phyloP scores from a whole-genome alignment of 2,113 vertebrate species.

The Phyllostomus hastatus region DNA sequence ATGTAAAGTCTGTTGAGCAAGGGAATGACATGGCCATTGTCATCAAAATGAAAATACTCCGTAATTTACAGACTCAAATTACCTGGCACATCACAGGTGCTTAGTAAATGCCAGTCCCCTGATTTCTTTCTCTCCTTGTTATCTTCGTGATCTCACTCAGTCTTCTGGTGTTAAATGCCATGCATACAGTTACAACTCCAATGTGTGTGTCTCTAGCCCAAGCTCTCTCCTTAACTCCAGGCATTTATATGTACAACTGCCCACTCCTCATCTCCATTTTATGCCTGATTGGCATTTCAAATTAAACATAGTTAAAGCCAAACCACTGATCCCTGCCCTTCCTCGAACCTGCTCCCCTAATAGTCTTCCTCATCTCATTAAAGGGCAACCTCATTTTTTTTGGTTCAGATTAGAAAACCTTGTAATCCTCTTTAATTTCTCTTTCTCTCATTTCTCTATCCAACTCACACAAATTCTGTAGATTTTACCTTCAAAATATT shows the following conservation, averaged over 20 bases:
- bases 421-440: not conserved
- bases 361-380: not conserved
- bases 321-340: not conserved
- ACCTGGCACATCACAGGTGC: not conserved
- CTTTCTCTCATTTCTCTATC: not conserved
- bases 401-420: not conserved
- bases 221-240: not conserved
- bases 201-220: not conserved
- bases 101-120: not conserved
- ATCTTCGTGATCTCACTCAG: not conserved
- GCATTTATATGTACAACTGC: not conserved
- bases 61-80: not conserved
- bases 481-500: not conserved
- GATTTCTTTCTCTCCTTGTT: not conserved
- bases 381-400: not conserved
- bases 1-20: not conserved
- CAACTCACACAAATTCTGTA: not conserved
- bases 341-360: not conserved
- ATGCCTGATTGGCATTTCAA: not conserved
- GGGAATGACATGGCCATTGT: not conserved
- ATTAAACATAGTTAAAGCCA: not conserved
- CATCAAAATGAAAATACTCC: not conserved
- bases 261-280: not conserved
- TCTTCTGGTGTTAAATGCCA: not conserved
- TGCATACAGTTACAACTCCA: not conserved